Conservation (phyloP, 1,140 invertebrate species). For the Brachionus manjavacas region DNA sequence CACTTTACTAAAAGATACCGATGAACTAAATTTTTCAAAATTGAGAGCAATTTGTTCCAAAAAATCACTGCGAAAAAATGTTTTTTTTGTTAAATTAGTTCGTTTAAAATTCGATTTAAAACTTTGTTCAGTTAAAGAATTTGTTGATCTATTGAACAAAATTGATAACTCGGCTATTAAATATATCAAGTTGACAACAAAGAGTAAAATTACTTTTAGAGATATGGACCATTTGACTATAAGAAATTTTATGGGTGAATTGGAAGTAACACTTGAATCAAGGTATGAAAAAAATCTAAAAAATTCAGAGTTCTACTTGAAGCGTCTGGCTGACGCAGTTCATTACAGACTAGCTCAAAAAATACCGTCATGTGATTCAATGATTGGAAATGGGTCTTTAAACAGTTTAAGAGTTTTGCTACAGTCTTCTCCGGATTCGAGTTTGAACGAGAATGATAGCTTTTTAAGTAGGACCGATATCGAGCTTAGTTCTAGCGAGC, state of each 20-base stretch:
- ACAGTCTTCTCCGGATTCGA: neutral
- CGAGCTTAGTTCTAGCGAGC: neutral
- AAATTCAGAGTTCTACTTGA: slow-evolving; percentile 26
- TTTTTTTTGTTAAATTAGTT: slow-evolving; percentile 24
- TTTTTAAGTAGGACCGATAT: neutral
- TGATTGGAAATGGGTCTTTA: neutral
- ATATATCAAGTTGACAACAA: slow-evolving; percentile 27
- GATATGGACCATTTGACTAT: slow-evolving; percentile 25
- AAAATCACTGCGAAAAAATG: slow-evolving; percentile 10
- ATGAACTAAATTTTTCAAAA: neutral
- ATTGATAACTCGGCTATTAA: slow-evolving; percentile 34
- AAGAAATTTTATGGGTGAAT: slow-evolving; percentile 42
- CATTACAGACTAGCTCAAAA: slow-evolving; percentile 15
- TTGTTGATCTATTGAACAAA: neutral
- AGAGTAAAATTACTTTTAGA: slow-evolving; percentile 35
- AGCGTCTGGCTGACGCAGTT: slow-evolving; percentile 23
- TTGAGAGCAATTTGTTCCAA: neutral
- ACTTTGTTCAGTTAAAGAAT: slow-evolving; percentile 40
- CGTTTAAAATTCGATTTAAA: slow-evolving; percentile 34
- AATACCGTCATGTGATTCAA: neutral
- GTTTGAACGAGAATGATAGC: neutral
- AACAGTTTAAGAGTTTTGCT: neutral
- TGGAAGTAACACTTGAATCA: slow-evolving; percentile 28
- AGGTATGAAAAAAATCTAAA: slow-evolving; percentile 25
- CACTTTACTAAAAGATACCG: slow-evolving; percentile 5